Percentiles rank a stretch among this genome's conserved stretches.
These are phyloP conservation scores for Hipposideros larvatus DNA, from an alignment of 2,797 vertebrate genomes.

Conservation along the genomic window DNA sequence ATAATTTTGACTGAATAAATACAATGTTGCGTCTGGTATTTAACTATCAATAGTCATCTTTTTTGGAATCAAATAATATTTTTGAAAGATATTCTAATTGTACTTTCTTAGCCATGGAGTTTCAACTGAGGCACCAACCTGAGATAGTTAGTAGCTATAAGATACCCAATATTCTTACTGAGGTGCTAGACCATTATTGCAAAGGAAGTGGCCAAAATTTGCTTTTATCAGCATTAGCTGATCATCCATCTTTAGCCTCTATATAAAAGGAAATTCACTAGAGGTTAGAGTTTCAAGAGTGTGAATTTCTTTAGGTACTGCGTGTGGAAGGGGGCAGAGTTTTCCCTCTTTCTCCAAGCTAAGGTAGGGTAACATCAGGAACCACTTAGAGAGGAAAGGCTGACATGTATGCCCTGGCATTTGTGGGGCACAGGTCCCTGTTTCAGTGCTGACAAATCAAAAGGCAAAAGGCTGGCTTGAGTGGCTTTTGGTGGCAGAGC, in stretches of 20 bases:
- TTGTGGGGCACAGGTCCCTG: neutral
- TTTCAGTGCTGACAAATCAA: neutral
- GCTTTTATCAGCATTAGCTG: neutral
- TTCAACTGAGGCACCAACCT: neutral
- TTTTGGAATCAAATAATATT: neutral
- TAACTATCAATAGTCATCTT: neutral
- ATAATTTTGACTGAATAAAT: slow-evolving; percentile 32
- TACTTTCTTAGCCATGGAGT: neutral
- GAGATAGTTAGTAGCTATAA: slow-evolving; percentile 39
- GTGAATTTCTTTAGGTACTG: neutral
- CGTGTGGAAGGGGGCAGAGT: neutral
- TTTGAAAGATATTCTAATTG: slow-evolving; percentile 10
- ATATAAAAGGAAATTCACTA: neutral
- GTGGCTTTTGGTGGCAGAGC: neutral
- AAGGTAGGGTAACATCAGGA: neutral
- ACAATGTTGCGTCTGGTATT: neutral
- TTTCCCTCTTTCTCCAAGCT: neutral
- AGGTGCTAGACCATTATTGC: neutral
- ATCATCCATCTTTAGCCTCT: neutral
- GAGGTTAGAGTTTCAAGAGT: neutral
- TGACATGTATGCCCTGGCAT: neutral
- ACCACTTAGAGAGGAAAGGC: neutral
- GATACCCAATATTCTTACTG: neutral
- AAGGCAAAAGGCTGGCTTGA: neutral
- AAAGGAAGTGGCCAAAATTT: neutral